Conservation (phyloP, 1,140 invertebrate genomes). For the Calliopsis andreniformis region DNA sequence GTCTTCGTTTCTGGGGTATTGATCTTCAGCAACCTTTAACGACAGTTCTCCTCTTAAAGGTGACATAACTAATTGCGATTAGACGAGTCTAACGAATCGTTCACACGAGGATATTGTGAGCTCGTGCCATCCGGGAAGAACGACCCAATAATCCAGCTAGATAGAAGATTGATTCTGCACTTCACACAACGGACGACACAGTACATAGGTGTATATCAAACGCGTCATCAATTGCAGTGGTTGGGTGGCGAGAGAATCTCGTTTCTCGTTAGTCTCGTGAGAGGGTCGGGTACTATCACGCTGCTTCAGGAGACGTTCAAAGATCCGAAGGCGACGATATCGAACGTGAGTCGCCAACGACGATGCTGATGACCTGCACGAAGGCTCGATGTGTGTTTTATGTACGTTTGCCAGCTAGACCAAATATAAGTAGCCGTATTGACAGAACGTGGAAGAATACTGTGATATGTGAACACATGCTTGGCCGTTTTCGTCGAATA, state of each 20-base stretch:
- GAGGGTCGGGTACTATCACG: slow-evolving; percentile 47
- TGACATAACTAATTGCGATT: neutral
- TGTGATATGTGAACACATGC: neutral
- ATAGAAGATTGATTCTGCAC: slow-evolving; percentile 21
- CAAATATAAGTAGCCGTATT: neutral
- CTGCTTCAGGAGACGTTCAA: slow-evolving; percentile 45
- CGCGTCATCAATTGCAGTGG: slow-evolving; percentile 49
- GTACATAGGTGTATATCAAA: slow-evolving; percentile 29
- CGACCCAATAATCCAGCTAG: slow-evolving; percentile 2
- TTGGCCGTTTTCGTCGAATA: no score
- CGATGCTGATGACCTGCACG: slow-evolving; percentile 43
- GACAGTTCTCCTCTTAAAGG: neutral
- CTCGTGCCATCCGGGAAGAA: neutral
- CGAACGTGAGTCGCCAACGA: slow-evolving; percentile 49
- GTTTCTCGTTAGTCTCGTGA: slow-evolving; percentile 71
- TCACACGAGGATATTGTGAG: neutral
- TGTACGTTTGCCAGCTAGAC: slow-evolving; percentile 12
- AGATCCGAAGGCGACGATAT: slow-evolving; percentile 71
- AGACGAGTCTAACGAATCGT: neutral
- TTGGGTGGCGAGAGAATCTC: slow-evolving; percentile 73
- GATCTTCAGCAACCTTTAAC: neutral
- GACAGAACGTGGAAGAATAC: neutral
- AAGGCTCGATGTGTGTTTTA: slow-evolving; percentile 18
- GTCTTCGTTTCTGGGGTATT: neutral
- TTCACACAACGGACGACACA: neutral